Percentiles rank a stretch among this genome's conserved stretches.
Conservation (phyloP, 92 coral and sea anemone species). For the Plumapathes pennacea region DNA sequence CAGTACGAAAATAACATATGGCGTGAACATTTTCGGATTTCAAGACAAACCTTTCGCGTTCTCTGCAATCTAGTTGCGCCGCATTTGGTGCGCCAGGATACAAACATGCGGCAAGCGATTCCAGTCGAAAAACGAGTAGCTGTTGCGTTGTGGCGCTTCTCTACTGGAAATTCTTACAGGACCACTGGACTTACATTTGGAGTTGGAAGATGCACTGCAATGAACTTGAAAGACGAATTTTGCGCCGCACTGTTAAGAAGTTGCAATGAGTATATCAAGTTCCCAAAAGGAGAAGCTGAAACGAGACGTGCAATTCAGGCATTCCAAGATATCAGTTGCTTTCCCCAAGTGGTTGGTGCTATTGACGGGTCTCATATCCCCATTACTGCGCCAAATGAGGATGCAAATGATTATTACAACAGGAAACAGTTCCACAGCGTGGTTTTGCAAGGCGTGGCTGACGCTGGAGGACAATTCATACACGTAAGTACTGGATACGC, state of each 20-base stretch:
- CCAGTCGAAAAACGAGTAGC: constrained; percentile 49
- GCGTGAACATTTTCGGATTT: constrained; percentile 48
- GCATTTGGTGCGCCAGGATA: constrained; percentile 41
- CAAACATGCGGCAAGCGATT: constrained; percentile 36
- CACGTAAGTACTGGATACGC: constrained; percentile 46
- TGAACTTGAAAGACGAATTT: constrained; percentile 57
- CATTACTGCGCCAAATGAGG: constrained; percentile 22
- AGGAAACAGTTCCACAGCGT: constrained; percentile 46
- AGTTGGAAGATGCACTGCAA: constrained; percentile 50
- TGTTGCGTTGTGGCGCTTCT: constrained; percentile 49
- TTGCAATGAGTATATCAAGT: constrained; percentile 40
- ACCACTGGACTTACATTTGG: constrained; percentile 42
- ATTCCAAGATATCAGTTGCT: constrained; percentile 36
- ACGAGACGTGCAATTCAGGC: constrained; percentile 42
- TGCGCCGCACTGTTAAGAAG: constrained; percentile 46
- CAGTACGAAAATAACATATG: constrained; percentile 34
- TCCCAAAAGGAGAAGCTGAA: constrained; percentile 46
- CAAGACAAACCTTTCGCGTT: constrained; percentile 34
- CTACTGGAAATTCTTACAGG: constrained; percentile 53
- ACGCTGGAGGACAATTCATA: constrained; percentile 40
- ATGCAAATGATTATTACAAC: constrained; percentile 44
- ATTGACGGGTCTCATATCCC: constrained; percentile 60
- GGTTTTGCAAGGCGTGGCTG: constrained; percentile 59
- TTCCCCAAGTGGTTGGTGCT: constrained; percentile 60
- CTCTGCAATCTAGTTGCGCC: constrained; percentile 42